These are phyloP conservation scores for Stomatorhinus walkeri DNA, from an alignment of 2,797 vertebrate genomes.

Conservation along the genomic window DNA sequence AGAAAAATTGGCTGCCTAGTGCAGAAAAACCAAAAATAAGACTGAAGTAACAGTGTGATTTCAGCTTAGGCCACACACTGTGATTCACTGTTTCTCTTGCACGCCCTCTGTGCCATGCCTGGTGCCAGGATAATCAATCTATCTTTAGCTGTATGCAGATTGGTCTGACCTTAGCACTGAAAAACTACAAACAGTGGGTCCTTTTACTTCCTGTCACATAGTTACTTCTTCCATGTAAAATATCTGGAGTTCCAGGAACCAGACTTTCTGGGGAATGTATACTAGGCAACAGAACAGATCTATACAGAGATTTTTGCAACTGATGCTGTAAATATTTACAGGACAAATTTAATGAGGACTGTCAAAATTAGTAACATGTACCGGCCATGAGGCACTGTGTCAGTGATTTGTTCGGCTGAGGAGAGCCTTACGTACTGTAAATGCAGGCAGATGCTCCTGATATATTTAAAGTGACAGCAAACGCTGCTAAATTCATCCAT, in stretches of 20 bases:
- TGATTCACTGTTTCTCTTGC: conserved; percentile 19
- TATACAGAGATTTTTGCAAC: background rate
- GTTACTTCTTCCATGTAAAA: background rate
- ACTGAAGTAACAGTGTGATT: conserved; percentile 18
- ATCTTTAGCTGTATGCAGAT: conserved; percentile 27
- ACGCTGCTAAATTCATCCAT: conserved; percentile 39
- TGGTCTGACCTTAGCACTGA: background rate
- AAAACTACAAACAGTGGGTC: background rate
- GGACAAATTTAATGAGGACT: background rate
- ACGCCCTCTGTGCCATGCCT: conserved; percentile 1
- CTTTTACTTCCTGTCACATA: background rate
- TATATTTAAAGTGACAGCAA: conserved; percentile 35
- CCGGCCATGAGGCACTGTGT: background rate
- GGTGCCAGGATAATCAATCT: conserved; percentile 26
- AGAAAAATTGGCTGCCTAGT: conserved; percentile 1
- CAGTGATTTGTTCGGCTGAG: background rate
- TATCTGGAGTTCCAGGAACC: background rate
- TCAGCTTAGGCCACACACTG: conserved; percentile 13
- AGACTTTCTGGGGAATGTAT: background rate
- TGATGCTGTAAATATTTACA: background rate
- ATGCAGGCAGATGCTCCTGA: conserved; percentile 1
- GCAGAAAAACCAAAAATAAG: conserved; percentile 12
- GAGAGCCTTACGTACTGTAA: background rate
- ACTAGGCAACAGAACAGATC: background rate
- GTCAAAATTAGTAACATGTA: background rate